phyloP scores from a whole-genome alignment of 2,113 vertebrate species.

The Heliornis fulica region DNA sequence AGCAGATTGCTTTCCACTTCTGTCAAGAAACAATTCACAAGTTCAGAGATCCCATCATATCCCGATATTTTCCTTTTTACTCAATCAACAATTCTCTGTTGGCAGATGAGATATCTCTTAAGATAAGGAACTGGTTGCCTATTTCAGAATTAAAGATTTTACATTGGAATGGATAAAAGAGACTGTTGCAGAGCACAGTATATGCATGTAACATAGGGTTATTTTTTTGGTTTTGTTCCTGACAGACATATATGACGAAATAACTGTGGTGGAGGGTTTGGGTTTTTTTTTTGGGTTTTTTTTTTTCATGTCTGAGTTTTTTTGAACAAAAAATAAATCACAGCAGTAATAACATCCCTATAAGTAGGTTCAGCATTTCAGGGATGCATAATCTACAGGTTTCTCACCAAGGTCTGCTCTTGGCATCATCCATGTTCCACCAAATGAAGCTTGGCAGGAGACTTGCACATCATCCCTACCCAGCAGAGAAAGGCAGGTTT shows the following conservation, averaged over 20 bases:
- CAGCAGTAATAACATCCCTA: neutral
- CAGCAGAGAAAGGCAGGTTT: neutral
- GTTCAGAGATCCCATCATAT: neutral
- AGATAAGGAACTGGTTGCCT: neutral
- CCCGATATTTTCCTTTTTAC: neutral
- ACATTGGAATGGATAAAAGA: neutral
- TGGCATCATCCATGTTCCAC: neutral
- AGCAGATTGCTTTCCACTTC: neutral
- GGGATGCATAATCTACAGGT: neutral
- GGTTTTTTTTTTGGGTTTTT: no score
- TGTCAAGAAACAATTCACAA: neutral
- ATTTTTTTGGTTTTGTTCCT: neutral
- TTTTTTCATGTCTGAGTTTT: neutral
- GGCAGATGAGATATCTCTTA: neutral
- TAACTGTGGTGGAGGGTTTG: neutral
- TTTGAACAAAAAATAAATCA: neutral
- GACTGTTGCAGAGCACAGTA: neutral
- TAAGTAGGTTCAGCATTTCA: neutral
- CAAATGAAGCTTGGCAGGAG: neutral
- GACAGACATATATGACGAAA: neutral
- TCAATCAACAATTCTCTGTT: neutral
- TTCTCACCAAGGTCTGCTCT: neutral
- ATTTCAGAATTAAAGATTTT: neutral
- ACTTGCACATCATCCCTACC: neutral
- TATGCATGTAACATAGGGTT: neutral